A percentile compares a stretch with the other conserved stretches of the same genome.
phyloP scores from a whole-genome alignment of 2,888 invertebrate species.

The Cantharis flavilabris region DNA sequence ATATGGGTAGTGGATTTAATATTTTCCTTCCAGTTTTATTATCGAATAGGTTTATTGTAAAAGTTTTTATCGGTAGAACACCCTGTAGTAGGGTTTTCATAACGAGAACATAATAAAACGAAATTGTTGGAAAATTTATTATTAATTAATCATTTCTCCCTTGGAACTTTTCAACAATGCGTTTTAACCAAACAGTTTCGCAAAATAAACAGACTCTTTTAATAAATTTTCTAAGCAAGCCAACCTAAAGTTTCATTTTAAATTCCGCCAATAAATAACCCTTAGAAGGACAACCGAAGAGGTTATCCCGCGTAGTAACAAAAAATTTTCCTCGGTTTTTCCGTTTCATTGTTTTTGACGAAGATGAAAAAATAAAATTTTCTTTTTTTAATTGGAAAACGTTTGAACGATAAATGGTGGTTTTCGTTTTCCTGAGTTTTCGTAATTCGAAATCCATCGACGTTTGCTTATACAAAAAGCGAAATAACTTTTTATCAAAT shows the following conservation, averaged over 20 bases:
- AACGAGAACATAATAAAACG: neutral
- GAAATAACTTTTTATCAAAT: neutral
- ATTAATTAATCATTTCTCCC: neutral
- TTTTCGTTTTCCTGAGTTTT: neutral
- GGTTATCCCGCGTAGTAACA: neutral
- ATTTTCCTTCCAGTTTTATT: neutral
- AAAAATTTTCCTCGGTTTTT: neutral
- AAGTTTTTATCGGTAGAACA: neutral
- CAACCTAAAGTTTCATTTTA: neutral
- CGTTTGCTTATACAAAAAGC: neutral
- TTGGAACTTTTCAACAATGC: neutral
- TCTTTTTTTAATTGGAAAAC: neutral
- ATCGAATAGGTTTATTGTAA: neutral
- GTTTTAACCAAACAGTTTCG: neutral
- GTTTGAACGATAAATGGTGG: neutral
- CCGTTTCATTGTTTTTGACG: neutral
- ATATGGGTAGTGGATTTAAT: neutral
- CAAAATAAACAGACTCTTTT: neutral
- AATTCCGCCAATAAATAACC: neutral
- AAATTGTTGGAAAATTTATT: neutral
- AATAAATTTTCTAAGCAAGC: neutral
- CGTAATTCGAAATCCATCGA: neutral
- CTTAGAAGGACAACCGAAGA: neutral
- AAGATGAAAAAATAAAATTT: neutral
- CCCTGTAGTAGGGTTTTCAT: neutral